phyloP scores from a whole-genome alignment of 2,888 invertebrate genomes.

The Serripes groenlandicus region DNA sequence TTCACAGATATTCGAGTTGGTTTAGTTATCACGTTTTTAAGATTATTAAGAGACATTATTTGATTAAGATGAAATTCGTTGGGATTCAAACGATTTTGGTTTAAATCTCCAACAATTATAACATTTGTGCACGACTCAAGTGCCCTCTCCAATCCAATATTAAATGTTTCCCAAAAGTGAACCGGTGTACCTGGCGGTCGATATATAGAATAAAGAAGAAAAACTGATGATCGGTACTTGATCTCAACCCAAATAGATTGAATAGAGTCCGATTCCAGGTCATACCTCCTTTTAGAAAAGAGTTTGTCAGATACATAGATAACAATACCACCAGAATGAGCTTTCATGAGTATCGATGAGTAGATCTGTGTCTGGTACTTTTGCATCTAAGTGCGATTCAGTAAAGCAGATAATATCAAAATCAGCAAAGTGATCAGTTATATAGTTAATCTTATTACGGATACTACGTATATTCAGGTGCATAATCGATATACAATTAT shows the following conservation, averaged over 20 bases:
- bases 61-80: neutral
- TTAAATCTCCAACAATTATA: constrained; percentile 4
- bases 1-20: neutral
- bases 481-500: neutral
- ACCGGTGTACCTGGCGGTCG: neutral
- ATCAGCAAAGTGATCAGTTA: neutral
- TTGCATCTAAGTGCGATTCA: neutral
- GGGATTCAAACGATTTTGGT: neutral
- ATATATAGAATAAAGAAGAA: neutral
- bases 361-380: neutral
- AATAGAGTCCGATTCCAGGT: constrained; percentile 2
- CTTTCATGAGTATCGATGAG: neutral
- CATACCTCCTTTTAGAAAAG: neutral
- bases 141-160: neutral
- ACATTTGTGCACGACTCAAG: neutral
- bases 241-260: constrained; percentile 12
- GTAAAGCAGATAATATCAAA: constrained; percentile 25
- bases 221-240: neutral
- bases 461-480: constrained; percentile 1
- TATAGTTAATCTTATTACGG: neutral
- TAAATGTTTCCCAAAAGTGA: neutral
- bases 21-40: constrained; percentile 4
- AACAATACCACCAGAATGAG: constrained; percentile 16
- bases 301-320: neutral
- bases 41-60: neutral